Evolutionary conservation across 2,797 vertebrate genomes (phyloP).

Genomic region (Trichosurus vulpecula): DNA sequence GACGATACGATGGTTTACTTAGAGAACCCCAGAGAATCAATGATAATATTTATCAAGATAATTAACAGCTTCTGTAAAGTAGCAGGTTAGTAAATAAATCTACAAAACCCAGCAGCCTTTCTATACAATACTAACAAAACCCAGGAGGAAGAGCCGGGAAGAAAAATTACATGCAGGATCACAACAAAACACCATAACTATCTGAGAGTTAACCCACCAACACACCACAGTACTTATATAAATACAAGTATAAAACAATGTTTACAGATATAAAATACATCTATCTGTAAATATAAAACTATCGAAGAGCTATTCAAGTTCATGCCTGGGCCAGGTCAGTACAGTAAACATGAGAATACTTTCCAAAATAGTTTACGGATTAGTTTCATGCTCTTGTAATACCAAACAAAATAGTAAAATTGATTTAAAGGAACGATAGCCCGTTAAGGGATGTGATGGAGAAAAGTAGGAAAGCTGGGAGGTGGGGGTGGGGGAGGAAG

Average conservation of each 20-base stretch:
- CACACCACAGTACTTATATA: neutral
- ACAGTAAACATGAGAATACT: neutral
- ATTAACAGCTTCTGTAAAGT: neutral
- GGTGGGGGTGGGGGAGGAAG: neutral
- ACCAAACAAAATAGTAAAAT: neutral
- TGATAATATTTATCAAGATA: neutral
- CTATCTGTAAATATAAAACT: too few relatives aligned
- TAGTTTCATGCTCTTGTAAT: neutral
- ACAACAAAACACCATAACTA: neutral
- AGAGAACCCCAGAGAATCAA: neutral
- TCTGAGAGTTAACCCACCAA: neutral
- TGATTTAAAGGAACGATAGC: neutral
- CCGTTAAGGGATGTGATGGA: neutral
- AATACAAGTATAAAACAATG: neutral
- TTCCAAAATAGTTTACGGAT: neutral
- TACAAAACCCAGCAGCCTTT: neutral
- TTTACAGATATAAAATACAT: neutral
- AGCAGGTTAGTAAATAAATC: neutral
- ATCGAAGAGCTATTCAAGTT: neutral
- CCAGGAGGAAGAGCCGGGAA: neutral
- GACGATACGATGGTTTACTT: neutral
- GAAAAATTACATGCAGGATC: neutral
- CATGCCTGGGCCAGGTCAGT: neutral
- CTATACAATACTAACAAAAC: neutral
- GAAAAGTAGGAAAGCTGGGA: neutral